Evolutionary conservation across 2,113 vertebrate genomes (phyloP).

Genomic region (Catagonus wagneri): DNA sequence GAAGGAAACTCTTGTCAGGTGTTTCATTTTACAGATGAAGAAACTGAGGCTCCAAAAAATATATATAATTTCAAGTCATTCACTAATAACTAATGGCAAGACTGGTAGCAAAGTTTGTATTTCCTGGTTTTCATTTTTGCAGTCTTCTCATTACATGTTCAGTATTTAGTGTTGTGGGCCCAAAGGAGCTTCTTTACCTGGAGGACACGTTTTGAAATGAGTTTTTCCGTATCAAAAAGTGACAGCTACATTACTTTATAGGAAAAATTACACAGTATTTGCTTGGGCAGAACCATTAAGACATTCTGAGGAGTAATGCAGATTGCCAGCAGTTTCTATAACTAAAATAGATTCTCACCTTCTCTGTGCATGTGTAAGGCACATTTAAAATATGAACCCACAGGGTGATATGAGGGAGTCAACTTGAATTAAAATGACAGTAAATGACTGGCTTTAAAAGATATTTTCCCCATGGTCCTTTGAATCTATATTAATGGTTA

Average conservation of each 20-base stretch:
- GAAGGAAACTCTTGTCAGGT: neutral
- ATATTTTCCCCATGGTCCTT: neutral
- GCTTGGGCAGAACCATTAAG: constrained; percentile 16
- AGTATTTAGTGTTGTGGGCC: neutral
- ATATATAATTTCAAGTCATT: neutral
- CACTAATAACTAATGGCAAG: neutral
- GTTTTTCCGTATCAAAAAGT: neutral
- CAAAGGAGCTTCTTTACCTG: constrained; percentile 3
- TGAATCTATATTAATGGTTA: neutral
- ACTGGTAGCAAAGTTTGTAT: neutral
- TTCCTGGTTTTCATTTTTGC: constrained; percentile 22
- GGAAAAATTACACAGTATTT: constrained; percentile 57
- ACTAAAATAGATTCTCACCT: neutral
- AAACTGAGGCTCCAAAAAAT: neutral
- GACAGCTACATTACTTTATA: constrained; percentile 13
- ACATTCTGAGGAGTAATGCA: neutral
- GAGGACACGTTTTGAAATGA: constrained; percentile 44
- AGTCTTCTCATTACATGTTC: neutral
- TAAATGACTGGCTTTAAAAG: constrained; percentile 2
- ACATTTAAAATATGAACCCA: constrained; percentile 35
- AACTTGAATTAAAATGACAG: constrained; percentile 37
- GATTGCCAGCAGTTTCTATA: neutral
- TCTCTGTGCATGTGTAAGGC: neutral
- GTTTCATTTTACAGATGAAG: neutral
- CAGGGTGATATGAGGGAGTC: neutral